Conservation (phyloP, 2,888 invertebrate genomes). For the Mythimna loreyi region DNA sequence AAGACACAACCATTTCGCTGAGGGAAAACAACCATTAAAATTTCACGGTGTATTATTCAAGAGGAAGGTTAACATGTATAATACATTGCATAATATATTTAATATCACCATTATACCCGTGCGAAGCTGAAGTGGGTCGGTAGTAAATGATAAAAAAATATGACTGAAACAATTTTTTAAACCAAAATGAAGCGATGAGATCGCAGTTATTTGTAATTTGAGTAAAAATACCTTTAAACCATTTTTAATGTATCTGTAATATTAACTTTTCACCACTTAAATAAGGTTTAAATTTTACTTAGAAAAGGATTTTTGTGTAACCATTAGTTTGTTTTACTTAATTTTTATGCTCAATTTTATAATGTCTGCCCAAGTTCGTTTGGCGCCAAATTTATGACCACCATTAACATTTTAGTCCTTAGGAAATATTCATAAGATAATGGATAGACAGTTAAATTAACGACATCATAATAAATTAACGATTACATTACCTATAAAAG, state of each 20-base stretch:
- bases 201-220: neutral
- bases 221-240: no score
- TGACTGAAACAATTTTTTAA: neutral
- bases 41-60: no score
- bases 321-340: neutral
- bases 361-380: neutral
- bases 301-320: neutral
- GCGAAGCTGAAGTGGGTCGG: no score
- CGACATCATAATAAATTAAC: constrained; percentile 25
- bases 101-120: no score
- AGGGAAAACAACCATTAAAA: no score
- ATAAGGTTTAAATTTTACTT: neutral
- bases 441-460: constrained; percentile 24
- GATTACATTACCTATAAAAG: neutral
- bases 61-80: no score
- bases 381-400: neutral
- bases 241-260: neutral
- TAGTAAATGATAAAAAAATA: no score
- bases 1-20: no score
- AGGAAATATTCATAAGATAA: neutral
- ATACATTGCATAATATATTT: no score
- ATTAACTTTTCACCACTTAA: neutral
- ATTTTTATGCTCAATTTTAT: neutral
- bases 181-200: neutral
- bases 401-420: neutral